A percentile compares a stretch with the other conserved stretches of the same genome.
phyloP scores from a whole-genome alignment of 2,888 invertebrate genomes.

The Ceriagrion tenellum region DNA sequence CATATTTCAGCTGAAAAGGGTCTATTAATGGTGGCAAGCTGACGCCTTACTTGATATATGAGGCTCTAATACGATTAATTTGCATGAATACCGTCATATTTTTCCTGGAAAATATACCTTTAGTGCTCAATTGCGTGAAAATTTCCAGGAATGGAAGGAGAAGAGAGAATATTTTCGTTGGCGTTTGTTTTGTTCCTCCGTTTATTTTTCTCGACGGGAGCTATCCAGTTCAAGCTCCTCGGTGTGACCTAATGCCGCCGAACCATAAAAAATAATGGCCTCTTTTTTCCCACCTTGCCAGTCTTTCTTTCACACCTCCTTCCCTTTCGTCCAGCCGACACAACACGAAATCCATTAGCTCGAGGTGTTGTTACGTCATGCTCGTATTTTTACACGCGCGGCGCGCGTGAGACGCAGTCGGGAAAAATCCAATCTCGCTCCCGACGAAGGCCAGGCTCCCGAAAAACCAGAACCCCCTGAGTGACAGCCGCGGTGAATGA shows the following conservation, averaged over 20 bases:
- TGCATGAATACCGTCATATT: neutral
- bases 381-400: neutral
- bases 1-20: neutral
- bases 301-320: neutral
- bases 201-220: neutral
- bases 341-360: neutral
- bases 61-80: neutral
- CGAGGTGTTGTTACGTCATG: neutral
- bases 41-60: neutral
- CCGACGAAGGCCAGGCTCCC: neutral
- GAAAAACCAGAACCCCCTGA: neutral
- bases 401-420: neutral
- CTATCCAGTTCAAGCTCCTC: neutral
- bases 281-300: neutral
- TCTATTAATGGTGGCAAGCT: neutral
- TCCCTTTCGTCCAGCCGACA: neutral
- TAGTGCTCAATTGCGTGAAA: neutral
- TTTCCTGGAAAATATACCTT: neutral
- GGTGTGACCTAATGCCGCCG: neutral
- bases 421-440: conserved; percentile 7
- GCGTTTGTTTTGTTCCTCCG: neutral
- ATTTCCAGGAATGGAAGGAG: neutral
- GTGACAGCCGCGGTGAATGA: neutral
- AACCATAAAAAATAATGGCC: neutral
- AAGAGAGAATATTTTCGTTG: neutral